A percentile compares a stretch with the other conserved stretches of the same genome.
Evolutionary conservation across 64 coral and sea anemone genomes (phyloP).

Genomic region (Hydrozoanthus tunicans): DNA sequence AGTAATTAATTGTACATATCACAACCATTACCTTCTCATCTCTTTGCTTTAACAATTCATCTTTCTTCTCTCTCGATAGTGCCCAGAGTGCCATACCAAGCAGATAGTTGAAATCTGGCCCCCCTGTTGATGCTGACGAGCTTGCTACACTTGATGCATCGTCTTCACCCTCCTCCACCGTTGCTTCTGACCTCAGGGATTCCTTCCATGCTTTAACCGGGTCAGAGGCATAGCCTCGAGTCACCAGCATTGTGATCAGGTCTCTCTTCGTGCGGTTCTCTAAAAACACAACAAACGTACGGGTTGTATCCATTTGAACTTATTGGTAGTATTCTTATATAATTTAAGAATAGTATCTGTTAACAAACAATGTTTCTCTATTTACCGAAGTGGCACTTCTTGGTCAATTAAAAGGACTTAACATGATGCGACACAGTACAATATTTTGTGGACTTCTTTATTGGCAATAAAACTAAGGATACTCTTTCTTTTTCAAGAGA

Average conservation of each 20-base stretch:
- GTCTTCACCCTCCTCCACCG: constrained; percentile 55
- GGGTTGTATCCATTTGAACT: not conserved
- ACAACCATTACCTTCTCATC: constrained; percentile 78
- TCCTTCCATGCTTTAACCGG: constrained; percentile 92
- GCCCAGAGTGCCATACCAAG: constrained; percentile 81
- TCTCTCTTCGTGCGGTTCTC: constrained; percentile 86
- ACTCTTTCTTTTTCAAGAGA: no score
- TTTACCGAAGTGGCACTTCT: no score
- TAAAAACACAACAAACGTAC: constrained; percentile 24
- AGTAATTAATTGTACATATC: not conserved
- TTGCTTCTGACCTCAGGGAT: not conserved
- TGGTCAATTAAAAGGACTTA: no score
- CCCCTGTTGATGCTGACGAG: constrained; percentile 56
- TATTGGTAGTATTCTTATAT: no score
- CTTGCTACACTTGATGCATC: constrained; percentile 74
- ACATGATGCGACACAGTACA: no score
- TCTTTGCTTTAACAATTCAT: constrained; percentile 85
- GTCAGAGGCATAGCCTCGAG: constrained; percentile 81
- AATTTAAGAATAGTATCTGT: no score
- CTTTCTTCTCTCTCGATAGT: constrained; percentile 92
- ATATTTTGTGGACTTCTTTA: no score
- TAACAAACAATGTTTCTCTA: no score
- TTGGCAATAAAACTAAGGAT: no score
- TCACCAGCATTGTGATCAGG: constrained; percentile 71
- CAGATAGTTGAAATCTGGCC: constrained; percentile 91